Percentiles rank a stretch among this genome's conserved stretches.
Conservation (phyloP, 2,797 vertebrate genomes). For the Arnoldichthys spilopterus region DNA sequence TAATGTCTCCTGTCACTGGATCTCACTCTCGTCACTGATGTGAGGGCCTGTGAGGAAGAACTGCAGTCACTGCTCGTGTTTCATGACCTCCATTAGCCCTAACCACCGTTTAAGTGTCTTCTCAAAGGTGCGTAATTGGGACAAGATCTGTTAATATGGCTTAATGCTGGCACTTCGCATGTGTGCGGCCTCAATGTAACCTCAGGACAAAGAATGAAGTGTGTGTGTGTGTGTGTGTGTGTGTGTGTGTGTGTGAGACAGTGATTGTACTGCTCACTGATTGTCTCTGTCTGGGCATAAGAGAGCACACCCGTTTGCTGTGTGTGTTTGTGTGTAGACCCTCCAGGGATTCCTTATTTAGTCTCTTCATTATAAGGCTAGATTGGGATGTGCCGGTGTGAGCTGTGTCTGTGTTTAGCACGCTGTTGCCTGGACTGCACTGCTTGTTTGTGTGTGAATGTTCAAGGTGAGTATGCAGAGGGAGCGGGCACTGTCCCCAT, state of each 20-base stretch:
- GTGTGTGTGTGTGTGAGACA: constrained; percentile 18
- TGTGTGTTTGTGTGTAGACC: constrained; percentile 1
- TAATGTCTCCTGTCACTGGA: constrained; percentile 75
- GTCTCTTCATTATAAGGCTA: constrained; percentile 21
- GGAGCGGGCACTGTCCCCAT: constrained; percentile 58
- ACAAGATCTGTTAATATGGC: constrained; percentile 31
- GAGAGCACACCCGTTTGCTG: not conserved
- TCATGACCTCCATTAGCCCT: constrained; percentile 38
- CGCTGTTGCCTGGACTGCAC: constrained; percentile 65
- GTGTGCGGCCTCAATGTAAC: constrained; percentile 20
- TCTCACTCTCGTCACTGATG: constrained; percentile 76
- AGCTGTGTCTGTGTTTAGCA: constrained; percentile 42
- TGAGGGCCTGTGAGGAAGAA: constrained; percentile 65
- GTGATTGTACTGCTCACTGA: not conserved
- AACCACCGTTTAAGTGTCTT: constrained; percentile 28
- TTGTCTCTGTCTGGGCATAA: not conserved
- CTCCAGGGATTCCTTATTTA: constrained; percentile 11
- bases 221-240: constrained; percentile 20
- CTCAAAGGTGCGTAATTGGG: constrained; percentile 27
- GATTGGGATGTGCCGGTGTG: constrained; percentile 16
- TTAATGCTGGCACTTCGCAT: constrained; percentile 3
- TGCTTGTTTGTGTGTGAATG: constrained; percentile 59
- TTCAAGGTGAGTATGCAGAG: constrained; percentile 46
- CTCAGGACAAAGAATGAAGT: constrained; percentile 6
- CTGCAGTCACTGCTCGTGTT: constrained; percentile 43